phyloP scores from a whole-genome alignment of 2,113 vertebrate species.

The Thermophis baileyi region DNA sequence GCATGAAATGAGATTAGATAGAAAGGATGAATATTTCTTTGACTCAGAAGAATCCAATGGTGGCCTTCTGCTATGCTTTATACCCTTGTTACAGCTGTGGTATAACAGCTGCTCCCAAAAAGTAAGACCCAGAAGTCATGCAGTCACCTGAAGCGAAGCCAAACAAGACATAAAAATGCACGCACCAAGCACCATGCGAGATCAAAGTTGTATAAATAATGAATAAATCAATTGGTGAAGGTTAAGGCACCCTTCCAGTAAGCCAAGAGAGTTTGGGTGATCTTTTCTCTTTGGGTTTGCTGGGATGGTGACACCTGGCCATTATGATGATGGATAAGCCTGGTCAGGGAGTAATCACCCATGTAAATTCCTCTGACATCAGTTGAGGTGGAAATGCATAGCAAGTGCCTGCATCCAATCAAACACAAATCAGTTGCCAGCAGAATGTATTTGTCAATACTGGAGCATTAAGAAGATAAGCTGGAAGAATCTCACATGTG shows the following conservation, averaged over 20 bases:
- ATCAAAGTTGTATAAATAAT: slow-evolving; percentile 43
- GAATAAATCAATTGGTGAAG: slow-evolving; percentile 41
- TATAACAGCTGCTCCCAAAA: slow-evolving; percentile 12
- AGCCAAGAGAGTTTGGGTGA: slow-evolving; percentile 22
- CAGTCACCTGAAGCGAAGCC: slow-evolving; percentile 24
- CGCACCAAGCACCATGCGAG: background rate
- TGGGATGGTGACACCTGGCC: slow-evolving; percentile 16
- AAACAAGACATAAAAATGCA: slow-evolving; percentile 19
- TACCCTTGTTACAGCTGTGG: background rate
- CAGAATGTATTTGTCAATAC: slow-evolving; percentile 33
- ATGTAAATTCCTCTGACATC: slow-evolving; percentile 52
- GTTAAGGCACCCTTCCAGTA: slow-evolving; percentile 44
- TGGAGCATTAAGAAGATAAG: background rate
- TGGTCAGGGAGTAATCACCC: slow-evolving; percentile 50
- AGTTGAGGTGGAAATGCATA: slow-evolving; percentile 39
- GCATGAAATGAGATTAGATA: background rate
- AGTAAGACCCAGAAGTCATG: background rate
- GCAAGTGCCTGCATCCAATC: slow-evolving; percentile 25
- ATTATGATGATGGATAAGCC: slow-evolving; percentile 47
- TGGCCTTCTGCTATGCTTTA: background rate
- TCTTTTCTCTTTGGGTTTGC: slow-evolving; percentile 27
- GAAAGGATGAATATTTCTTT: background rate
- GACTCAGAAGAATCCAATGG: background rate
- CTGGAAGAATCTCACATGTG: slow-evolving; percentile 30
- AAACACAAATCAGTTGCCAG: slow-evolving; percentile 36